These are phyloP conservation scores for Drosophila nr. perissopoda DNA, from an alignment of 2,888 invertebrate species.

Conservation along the genomic window DNA sequence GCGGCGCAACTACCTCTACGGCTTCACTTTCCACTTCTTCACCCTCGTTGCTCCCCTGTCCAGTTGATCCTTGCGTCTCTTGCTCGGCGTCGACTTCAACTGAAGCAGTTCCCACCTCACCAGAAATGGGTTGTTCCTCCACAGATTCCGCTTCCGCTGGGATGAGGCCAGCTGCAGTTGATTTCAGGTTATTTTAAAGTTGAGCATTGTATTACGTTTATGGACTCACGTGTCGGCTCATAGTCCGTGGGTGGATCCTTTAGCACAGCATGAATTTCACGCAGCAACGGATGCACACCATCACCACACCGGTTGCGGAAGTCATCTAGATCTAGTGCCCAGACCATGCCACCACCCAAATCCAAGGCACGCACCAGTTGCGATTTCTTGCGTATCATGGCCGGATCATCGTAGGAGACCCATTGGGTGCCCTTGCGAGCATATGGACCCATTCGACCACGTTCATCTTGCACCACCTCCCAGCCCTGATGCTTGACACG, in stretches of 20 bases:
- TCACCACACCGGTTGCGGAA: constrained; percentile 92
- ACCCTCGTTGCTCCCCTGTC: constrained; percentile 30
- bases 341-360: constrained; percentile 95
- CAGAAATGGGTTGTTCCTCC: constrained; percentile 67
- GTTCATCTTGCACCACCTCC: constrained; percentile 92
- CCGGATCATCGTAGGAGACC: constrained; percentile 95
- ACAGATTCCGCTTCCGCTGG: constrained; percentile 59
- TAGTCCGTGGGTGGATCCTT: constrained; percentile 85
- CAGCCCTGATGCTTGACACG: constrained; percentile 91
- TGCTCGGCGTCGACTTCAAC: constrained; percentile 69
- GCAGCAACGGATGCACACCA: constrained; percentile 92
- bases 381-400: constrained; percentile 92
- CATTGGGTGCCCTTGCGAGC: constrained; percentile 95
- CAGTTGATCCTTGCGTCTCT: constrained; percentile 14
- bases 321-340: constrained; percentile 96
- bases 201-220: background rate
- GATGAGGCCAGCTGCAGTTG: constrained; percentile 61
- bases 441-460: constrained; percentile 93
- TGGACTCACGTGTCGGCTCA: constrained; percentile 76
- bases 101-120: constrained; percentile 58
- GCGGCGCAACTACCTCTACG: constrained; percentile 29
- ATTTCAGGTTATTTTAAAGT: background rate
- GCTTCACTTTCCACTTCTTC: constrained; percentile 32
- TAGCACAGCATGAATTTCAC: constrained; percentile 90
- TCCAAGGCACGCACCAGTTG: constrained; percentile 91